These are phyloP conservation scores for Anguilla pacifica DNA, from an alignment of 2,797 vertebrate species.

Conservation along the genomic window DNA sequence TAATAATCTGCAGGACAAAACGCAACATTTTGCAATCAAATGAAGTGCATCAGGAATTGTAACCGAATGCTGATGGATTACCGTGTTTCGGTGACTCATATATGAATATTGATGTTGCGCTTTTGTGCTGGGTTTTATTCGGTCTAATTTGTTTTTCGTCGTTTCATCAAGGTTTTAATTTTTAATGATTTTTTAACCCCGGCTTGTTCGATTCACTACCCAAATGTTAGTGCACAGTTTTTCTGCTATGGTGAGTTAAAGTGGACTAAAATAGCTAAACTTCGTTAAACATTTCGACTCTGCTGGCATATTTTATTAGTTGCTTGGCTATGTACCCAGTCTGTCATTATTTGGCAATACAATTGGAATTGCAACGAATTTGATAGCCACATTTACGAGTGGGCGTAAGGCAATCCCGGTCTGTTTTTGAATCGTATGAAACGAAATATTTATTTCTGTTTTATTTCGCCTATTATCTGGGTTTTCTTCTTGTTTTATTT, in stretches of 20 bases:
- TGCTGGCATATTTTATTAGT: constrained; percentile 25
- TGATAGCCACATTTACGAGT: neutral
- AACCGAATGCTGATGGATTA: constrained; percentile 93
- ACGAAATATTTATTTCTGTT: neutral
- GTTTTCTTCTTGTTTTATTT: neutral
- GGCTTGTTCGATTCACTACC: constrained; percentile 76
- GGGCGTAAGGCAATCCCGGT: neutral
- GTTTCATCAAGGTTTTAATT: constrained; percentile 56
- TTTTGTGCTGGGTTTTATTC: constrained; percentile 72
- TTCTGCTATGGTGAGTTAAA: constrained; percentile 98
- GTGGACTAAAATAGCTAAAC: constrained; percentile 46
- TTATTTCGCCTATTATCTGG: neutral
- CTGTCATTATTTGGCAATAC: constrained; percentile 11
- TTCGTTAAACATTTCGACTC: constrained; percentile 35
- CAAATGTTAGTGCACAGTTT: constrained; percentile 99
- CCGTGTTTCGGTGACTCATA: constrained; percentile 75
- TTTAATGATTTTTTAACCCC: constrained; percentile 34
- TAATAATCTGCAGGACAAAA: constrained; percentile 72
- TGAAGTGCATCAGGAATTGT: constrained; percentile 83
- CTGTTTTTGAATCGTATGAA: constrained; percentile 3
- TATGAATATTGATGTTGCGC: constrained; percentile 79
- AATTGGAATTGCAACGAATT: neutral
- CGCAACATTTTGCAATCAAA: constrained; percentile 75
- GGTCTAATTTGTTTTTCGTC: constrained; percentile 66
- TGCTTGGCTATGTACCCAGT: constrained; percentile 33